Evolutionary conservation across 1,140 invertebrate species (phyloP), one percentile per base, ranked within the genome.

Genomic region (Parapsyche elsis): DNA sequence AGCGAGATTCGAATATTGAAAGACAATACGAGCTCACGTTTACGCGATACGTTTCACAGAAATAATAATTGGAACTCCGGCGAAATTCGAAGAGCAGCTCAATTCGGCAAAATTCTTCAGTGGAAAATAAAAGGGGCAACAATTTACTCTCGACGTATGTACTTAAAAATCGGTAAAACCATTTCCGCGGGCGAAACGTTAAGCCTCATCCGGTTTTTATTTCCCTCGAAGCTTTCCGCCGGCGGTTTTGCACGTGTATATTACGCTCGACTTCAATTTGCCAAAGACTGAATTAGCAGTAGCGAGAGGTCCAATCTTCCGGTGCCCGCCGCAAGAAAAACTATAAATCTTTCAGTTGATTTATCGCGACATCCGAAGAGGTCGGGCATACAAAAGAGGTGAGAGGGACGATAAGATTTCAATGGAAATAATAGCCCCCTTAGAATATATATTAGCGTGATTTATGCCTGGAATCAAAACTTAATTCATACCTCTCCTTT

Each of bases 321-420:
- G 30, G 7, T 7, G 70, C 5, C 1, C 10, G n/a, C 70, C 70
- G n/a, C 70, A 45, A 30, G 70, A 38, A 26, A 38, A 38, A 57
- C 49, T 57, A 75, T 75, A 75, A 75, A 75, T 75, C 73, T 75
- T 75, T 49, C 73, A 46, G 45, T 75, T 75, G 73, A 75, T 75
- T 75, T 75, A 75, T 75, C 71, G 24, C 45, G 49, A 75, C 10
- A 57, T 26, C 45, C 46, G 73, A 1, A 49, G 73, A 75, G 64
- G 64, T 9, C 24, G 10, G 10, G 23, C 24, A 75, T 49, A 75
- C 71, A 74, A 74, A 75, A 75, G 73, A 57, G 73, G 73, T 57
- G 46, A 57, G 24, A 75, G 38, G 46, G 9, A 67, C 70, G 73
- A 75, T 75, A 75, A 75, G 73, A 49, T 49, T 71, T 38, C 49